A percentile compares a stretch with the other conserved stretches of the same genome.
These are phyloP conservation scores for Bombus balteatus DNA, from an alignment of 1,140 invertebrate genomes.

Conservation along the genomic window DNA sequence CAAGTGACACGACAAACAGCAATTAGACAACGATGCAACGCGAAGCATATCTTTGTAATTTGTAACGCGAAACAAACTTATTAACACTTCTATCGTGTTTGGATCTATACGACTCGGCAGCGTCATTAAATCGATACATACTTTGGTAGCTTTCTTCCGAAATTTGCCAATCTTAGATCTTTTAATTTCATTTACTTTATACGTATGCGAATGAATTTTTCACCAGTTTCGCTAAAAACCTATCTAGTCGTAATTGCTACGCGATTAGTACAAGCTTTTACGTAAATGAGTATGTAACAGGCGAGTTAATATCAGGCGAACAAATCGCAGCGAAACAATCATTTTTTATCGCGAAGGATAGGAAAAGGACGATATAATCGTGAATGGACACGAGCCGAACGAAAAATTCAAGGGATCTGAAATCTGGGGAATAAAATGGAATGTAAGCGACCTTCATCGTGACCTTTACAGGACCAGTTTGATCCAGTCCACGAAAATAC, in stretches of 20 bases:
- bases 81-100: too few relatives aligned
- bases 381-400: not conserved
- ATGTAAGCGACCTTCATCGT: constrained; percentile 16
- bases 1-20: too few relatives aligned
- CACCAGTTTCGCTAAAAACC: not conserved
- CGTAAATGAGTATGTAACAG: accelerated
- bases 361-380: too few relatives aligned
- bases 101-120: too few relatives aligned
- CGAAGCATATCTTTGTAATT: too few relatives aligned
- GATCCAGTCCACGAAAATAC: constrained; percentile 18
- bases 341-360: not conserved
- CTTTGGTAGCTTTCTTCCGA: too few relatives aligned
- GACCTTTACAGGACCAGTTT: constrained; percentile 46
- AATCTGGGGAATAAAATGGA: not conserved
- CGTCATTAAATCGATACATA: too few relatives aligned
- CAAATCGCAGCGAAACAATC: accelerated
- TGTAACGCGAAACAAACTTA: too few relatives aligned
- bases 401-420: not conserved
- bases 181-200: not conserved
- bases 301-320: not conserved
- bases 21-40: too few relatives aligned
- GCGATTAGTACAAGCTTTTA: not conserved
- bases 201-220: too few relatives aligned
- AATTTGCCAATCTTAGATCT: not conserved
- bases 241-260: not conserved